Base-by-base conservation (phyloP, 2,888 invertebrate species). In the Parasteatoda lunata region DNA sequence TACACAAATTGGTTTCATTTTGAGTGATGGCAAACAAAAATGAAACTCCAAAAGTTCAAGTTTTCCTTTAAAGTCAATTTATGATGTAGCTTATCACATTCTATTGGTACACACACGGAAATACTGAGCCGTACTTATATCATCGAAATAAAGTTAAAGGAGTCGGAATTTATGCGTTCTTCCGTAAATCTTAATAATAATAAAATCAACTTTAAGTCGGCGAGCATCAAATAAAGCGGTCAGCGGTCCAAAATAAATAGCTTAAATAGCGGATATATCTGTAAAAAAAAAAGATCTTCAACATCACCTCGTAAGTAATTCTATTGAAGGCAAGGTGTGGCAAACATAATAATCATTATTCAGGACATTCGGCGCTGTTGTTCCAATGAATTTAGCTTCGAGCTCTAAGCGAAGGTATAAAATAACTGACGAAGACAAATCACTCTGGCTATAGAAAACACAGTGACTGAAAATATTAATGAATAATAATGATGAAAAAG, bases 281-380 rank as follows among this genome's bases (percentile, higher is more conserved):
- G 13, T 66, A 80, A 68, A n/a, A 5, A 11, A 66, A 66, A 77
- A 51, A 77, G 48, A 72, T 64, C 51, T n/a, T 51, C 48, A 45
- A 45, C 75, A 73, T 84, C 84, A 84, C 78, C 78, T 69, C 79
- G 64, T 70, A 47, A 80, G 79, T 85, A 85, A 80, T 80, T 85
- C 85, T 85, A 80, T 85, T 85, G 85, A 79, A 59, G 54, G 59
- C 75, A 73, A 85, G 84, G 84, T 84, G 84, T 84, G 84, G 77
- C 84, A 77, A 66, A 76, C 66, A 80, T 64, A 73, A 69, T 77
- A 78, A 77, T 84, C 77, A 68, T 68, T 72, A 80, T 85, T 85
- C 85, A 84, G 84, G 78, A 68, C 78, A 79, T 54, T 78, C 49
- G 52, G n/a, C 48, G 77, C 51, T 15, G 83, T 51, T 49, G 49